Conservation (phyloP, 1,140 invertebrate species). For the Hycleus cichorii region DNA sequence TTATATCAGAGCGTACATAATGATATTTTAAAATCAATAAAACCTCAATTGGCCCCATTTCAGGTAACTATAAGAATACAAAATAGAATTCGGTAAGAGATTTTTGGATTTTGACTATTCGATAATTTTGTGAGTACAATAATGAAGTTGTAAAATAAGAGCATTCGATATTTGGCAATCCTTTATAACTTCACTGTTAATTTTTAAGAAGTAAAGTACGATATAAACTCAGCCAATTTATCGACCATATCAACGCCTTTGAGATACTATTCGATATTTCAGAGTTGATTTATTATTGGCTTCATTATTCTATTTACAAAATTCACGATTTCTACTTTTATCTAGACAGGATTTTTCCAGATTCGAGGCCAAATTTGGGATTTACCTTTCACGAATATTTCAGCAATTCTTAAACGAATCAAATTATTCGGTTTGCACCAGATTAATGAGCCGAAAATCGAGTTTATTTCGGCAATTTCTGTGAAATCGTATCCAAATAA, state of each 20-base stretch:
- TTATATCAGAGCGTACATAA: conserved; percentile 1
- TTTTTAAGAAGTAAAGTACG: too few species aligned
- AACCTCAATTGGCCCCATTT: background rate
- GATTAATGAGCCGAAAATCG: conserved; percentile 2
- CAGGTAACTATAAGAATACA: background rate
- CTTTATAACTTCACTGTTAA: too few species aligned
- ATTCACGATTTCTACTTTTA: background rate
- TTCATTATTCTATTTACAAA: background rate
- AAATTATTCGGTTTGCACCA: conserved; percentile 12
- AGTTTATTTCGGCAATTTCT: conserved; percentile 13
- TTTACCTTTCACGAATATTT: conserved; percentile 12
- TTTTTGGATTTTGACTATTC: too few species aligned
- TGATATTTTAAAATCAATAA: conserved; percentile 2
- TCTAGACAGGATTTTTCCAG: background rate
- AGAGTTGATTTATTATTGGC: too few species aligned
- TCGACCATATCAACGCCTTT: too few species aligned
- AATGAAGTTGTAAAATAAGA: too few species aligned
- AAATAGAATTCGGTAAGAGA: too few species aligned
- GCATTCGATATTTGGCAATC: too few species aligned
- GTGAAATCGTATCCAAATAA: conserved; percentile 17
- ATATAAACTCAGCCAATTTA: too few species aligned
- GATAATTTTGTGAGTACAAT: too few species aligned
- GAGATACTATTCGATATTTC: too few species aligned
- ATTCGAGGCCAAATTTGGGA: conserved; percentile 13
- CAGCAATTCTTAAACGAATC: conserved; percentile 9